Evolutionary conservation across 1,140 invertebrate genomes (phyloP), one percentile per base, ranked within the genome.

Genomic region (Rhagoletis zephyria): DNA sequence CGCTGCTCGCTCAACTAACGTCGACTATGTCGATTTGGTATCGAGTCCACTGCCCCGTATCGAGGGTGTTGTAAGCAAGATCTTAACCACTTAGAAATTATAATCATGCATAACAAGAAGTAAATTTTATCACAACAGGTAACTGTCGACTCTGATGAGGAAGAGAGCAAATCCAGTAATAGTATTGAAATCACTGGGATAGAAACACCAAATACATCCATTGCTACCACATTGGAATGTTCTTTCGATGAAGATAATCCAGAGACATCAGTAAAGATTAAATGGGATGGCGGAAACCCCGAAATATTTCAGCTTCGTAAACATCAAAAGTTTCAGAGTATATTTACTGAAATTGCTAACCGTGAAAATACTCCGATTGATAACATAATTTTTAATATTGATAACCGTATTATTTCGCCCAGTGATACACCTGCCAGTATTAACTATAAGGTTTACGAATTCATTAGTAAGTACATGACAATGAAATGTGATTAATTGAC

Each of bases 91-190:
- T 67, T 40, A 67, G 40, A 67, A 3, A 30, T 4, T 4, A 16
- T 40, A 1, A 3, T 7, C 0, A 56, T 30, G 0, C 2, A 0
- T 30, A 40, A 64, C 70, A 45, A n/a, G 5, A n/a, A 16, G 30
- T 4, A 0, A 45, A 91, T 59, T 10, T 70, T 12, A 4, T 70
- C 42, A 19, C 9, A 45, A 81, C 10, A 81, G 89, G 63, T 92
- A 7, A 89, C 89, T n/a, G 87, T 92, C 0, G 89, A 92, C 48
- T 92, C 91, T 0, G 91, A 92, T 86, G 90, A 88, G 0, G 91
- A 92, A 7, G 48, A 86, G 48, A 77, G 67, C 51, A 87, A 45
- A 51, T 61, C 12, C 7, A 10, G 19, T 61, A 42, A 14, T 70
- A 45, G 60, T 77, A 65, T 85, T 5, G 51, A 86, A 45, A 65